phyloP scores from a whole-genome alignment of 2,888 invertebrate genomes.

The Halictus ligatus region DNA sequence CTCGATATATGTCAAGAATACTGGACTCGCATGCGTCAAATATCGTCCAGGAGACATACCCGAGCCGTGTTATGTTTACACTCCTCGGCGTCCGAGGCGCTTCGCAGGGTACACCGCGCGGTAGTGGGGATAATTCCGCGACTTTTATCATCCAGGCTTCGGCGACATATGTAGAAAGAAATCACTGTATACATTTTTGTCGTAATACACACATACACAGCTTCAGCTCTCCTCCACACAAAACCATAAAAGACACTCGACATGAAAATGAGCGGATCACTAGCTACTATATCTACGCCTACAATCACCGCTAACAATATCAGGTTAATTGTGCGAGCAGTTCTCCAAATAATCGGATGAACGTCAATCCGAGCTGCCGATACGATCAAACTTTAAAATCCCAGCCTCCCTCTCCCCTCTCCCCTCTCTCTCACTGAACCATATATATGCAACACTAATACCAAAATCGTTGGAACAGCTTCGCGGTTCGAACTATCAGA shows the following conservation, averaged over 20 bases:
- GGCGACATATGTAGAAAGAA: too few species aligned
- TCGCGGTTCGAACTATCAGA: background rate
- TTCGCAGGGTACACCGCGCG: too few species aligned
- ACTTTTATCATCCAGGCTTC: too few species aligned
- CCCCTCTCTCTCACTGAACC: background rate
- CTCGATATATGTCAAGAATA: too few species aligned
- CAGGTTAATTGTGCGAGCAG: background rate
- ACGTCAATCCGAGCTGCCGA: background rate
- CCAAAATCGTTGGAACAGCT: background rate
- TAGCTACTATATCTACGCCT: background rate
- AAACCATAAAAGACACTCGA: background rate
- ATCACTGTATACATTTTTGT: too few species aligned
- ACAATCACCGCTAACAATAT: background rate
- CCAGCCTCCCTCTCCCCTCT: background rate
- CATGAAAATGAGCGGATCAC: background rate
- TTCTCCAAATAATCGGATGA: slow-evolving; percentile 4
- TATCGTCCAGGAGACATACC: too few species aligned
- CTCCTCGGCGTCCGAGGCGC: too few species aligned
- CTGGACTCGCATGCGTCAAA: too few species aligned
- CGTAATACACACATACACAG: too few species aligned
- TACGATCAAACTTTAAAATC: background rate
- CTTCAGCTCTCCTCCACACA: background rate
- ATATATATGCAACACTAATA: background rate
- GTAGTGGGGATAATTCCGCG: too few species aligned
- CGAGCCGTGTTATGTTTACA: too few species aligned